Evolutionary conservation across 2,113 vertebrate species (phyloP).

Genomic region (Bubo bubo): DNA sequence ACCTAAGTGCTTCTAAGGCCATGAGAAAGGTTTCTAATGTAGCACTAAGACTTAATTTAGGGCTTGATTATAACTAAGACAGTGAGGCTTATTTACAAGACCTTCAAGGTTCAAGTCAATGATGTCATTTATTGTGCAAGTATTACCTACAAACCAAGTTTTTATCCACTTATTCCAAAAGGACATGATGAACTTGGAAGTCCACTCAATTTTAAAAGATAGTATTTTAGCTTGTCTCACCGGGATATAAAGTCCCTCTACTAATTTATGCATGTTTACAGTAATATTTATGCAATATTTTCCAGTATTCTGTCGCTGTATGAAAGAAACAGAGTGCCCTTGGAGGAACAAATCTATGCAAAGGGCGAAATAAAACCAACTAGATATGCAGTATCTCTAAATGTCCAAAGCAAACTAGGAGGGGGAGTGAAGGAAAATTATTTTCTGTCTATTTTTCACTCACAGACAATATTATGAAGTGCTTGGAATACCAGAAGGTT

Average conservation of each 20-base stretch:
- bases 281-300: not conserved
- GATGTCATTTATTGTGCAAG: not conserved
- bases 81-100: not conserved
- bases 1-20: not conserved
- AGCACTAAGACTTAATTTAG: not conserved
- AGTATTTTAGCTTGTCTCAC: not conserved
- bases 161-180: not conserved
- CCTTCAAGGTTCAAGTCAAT: not conserved
- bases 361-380: not conserved
- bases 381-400: not conserved
- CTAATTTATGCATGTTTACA: not conserved
- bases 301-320: not conserved
- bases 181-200: not conserved
- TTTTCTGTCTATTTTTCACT: conserved; percentile 3
- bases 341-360: not conserved
- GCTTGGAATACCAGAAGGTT: conserved; percentile 28
- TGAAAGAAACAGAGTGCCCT: not conserved
- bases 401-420: not conserved
- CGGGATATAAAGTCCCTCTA: not conserved
- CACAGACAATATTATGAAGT: conserved; percentile 31
- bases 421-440: not conserved
- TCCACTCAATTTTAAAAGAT: not conserved
- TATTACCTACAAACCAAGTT: not conserved
- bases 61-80: not conserved
- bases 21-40: not conserved